These are phyloP conservation scores for Chrysoperla carnea DNA, from an alignment of 1,140 invertebrate species.

Conservation along the genomic window DNA sequence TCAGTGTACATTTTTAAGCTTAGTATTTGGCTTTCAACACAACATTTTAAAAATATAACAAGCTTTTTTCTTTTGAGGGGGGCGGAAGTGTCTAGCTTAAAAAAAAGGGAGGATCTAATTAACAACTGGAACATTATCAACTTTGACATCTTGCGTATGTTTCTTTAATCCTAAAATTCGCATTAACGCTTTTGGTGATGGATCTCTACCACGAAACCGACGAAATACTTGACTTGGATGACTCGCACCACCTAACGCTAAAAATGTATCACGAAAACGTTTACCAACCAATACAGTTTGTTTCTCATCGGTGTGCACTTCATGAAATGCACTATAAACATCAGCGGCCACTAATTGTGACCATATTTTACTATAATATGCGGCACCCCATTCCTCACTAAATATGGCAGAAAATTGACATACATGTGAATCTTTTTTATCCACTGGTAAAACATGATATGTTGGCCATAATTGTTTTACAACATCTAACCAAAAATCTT, in stretches of 20 bases:
- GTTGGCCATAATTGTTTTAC: slow-evolving; percentile 56
- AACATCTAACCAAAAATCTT: slow-evolving; percentile 65
- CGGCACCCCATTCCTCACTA: slow-evolving; percentile 49
- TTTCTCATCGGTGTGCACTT: slow-evolving; percentile 33
- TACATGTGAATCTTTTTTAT: slow-evolving; percentile 60
- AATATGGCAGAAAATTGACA: slow-evolving; percentile 63
- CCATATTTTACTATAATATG: slow-evolving; percentile 63
- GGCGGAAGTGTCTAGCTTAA: too few species aligned
- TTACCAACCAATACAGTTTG: slow-evolving; percentile 34
- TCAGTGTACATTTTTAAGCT: too few species aligned
- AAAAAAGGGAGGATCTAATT: too few species aligned
- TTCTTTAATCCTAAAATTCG: slow-evolving; percentile 37
- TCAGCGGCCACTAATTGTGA: slow-evolving; percentile 80
- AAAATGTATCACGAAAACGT: slow-evolving; percentile 70
- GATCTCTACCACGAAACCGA: slow-evolving; percentile 79
- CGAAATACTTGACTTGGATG: slow-evolving; percentile 72
- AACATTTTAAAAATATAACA: too few species aligned
- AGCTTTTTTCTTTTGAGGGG: too few species aligned
- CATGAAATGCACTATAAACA: slow-evolving; percentile 66
- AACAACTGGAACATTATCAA: too few species aligned
- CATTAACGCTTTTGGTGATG: slow-evolving; percentile 64
- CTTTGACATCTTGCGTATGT: background rate
- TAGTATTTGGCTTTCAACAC: too few species aligned
- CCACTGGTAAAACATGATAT: slow-evolving; percentile 51
- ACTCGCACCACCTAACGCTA: slow-evolving; percentile 63